phyloP scores from a whole-genome alignment of 2,113 vertebrate genomes.

The Odontesthes bonariensis region DNA sequence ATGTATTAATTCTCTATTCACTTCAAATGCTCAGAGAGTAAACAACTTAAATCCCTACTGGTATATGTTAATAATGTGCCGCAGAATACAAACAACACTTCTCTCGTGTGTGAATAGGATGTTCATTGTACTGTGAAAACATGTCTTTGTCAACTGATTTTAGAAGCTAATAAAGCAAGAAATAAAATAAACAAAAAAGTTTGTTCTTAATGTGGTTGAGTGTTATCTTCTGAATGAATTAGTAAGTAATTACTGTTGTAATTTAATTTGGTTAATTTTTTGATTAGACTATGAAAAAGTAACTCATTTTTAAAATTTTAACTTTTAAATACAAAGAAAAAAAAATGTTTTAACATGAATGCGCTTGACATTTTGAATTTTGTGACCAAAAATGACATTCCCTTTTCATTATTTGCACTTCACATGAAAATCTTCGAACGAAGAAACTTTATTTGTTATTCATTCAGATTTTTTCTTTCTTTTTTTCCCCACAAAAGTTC shows the following conservation, averaged over 20 bases:
- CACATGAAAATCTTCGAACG: neutral
- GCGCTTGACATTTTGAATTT: neutral
- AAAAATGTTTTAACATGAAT: neutral
- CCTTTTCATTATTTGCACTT: neutral
- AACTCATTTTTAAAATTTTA: neutral
- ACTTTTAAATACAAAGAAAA: neutral
- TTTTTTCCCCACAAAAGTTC: neutral
- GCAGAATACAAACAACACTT: conserved; percentile 7
- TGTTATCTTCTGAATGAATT: neutral
- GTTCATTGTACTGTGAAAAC: neutral
- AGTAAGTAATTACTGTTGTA: neutral
- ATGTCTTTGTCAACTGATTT: conserved; percentile 17
- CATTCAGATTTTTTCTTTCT: too few species aligned
- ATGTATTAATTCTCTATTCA: neutral
- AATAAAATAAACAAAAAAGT: neutral
- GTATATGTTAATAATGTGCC: neutral
- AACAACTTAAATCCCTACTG: conserved; percentile 2
- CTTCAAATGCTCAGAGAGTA: neutral
- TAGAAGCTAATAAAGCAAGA: conserved; percentile 59
- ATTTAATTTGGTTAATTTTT: too few species aligned
- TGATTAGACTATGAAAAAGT: neutral
- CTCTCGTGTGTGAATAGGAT: conserved; percentile 10
- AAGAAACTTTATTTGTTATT: neutral
- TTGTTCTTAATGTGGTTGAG: conserved; percentile 4
- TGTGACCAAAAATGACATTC: neutral